Evolutionary conservation across 2,797 vertebrate species (phyloP).

Genomic region (Diceros bicornis): DNA sequence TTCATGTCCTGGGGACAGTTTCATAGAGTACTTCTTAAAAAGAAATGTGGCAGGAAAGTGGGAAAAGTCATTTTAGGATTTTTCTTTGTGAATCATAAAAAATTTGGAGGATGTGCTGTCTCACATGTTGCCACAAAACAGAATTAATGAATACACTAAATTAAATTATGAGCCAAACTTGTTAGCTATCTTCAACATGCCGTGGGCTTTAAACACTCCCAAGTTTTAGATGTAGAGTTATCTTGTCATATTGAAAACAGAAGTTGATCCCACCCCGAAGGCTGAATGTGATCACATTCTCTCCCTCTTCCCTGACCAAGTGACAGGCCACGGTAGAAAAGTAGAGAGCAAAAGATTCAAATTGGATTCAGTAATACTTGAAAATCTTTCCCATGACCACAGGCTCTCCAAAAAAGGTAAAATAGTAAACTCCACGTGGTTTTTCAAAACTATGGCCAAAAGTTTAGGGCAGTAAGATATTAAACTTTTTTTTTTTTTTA

Average conservation of each 20-base stretch:
- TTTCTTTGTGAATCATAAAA: slow-evolving; percentile 42
- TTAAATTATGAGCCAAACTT: slow-evolving; percentile 18
- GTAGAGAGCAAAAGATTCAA: background rate
- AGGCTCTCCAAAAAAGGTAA: background rate
- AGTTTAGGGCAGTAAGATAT: background rate
- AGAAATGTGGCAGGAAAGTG: background rate
- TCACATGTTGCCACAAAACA: background rate
- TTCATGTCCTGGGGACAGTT: background rate
- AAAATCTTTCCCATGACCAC: background rate
- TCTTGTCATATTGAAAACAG: background rate
- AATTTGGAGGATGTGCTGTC: background rate
- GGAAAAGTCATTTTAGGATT: background rate
- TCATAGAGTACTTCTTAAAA: background rate
- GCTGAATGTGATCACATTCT: background rate
- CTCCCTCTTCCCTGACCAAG: background rate
- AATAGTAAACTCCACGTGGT: background rate
- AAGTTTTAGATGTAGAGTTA: background rate
- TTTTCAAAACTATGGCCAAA: slow-evolving; percentile 29
- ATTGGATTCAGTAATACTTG: background rate
- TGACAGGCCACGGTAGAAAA: background rate
- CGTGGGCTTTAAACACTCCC: background rate
- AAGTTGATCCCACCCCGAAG: background rate
- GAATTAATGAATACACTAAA: slow-evolving; percentile 35
- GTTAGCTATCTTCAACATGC: background rate
- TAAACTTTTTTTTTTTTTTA: background rate